A percentile compares a stretch with the other conserved stretches of the same genome.
Evolutionary conservation across 2,113 vertebrate genomes (phyloP).

Genomic region (Eolophus roseicapilla): DNA sequence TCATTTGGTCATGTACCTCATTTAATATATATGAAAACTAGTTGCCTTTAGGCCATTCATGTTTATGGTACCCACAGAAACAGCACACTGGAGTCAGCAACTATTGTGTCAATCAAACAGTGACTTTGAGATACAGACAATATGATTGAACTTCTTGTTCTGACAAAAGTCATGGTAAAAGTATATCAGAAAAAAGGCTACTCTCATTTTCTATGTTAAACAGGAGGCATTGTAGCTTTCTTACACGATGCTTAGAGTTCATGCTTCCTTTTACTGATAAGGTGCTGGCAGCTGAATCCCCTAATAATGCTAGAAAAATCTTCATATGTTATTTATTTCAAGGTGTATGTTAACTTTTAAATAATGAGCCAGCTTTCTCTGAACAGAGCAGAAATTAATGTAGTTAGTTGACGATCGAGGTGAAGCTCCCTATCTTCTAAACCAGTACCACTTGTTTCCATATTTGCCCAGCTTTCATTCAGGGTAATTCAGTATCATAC

Average conservation of each 20-base stretch:
- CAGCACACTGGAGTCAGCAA: neutral
- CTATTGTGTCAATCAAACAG: neutral
- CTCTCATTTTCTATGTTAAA: neutral
- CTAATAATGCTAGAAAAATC: neutral
- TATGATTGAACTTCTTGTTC: neutral
- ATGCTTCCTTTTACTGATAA: neutral
- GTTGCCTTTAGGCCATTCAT: neutral
- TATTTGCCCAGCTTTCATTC: neutral
- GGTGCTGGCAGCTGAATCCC: neutral
- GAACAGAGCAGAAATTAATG: neutral
- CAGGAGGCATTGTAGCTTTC: neutral
- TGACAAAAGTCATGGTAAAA: neutral
- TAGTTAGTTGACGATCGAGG: neutral
- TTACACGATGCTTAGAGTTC: neutral
- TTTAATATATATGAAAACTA: neutral
- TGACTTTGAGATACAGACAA: neutral
- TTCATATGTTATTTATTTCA: neutral
- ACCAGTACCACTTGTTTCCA: neutral
- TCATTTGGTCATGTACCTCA: neutral
- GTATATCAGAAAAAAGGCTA: neutral
- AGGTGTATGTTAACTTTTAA: neutral
- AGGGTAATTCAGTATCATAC: neutral
- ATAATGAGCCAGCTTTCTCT: neutral
- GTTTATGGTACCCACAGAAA: neutral
- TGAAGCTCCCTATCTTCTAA: neutral